A percentile compares a stretch with the other conserved stretches of the same genome.
phyloP scores from a whole-genome alignment of 1,140 invertebrate species.

The Plodia interpunctella region DNA sequence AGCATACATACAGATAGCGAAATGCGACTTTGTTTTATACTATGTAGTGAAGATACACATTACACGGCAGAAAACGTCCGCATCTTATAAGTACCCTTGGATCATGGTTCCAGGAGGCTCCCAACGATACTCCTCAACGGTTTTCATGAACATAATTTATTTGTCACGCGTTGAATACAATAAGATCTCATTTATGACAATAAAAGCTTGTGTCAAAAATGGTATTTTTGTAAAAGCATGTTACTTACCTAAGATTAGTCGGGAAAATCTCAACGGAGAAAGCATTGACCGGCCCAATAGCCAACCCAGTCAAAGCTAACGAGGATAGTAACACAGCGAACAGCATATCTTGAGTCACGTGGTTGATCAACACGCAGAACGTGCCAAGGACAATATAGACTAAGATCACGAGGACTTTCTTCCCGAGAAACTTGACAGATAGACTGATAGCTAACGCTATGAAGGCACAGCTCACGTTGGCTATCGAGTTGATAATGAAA shows the following conservation, averaged over 20 bases:
- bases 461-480: slow-evolving; percentile 38
- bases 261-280: slow-evolving; percentile 64
- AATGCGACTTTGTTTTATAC: no score
- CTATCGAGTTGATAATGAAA: slow-evolving; percentile 50
- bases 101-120: no score
- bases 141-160: no score
- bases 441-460: slow-evolving; percentile 46
- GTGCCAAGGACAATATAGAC: slow-evolving; percentile 40
- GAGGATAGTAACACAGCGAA: slow-evolving; percentile 58
- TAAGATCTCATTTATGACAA: no score
- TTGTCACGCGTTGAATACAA: no score
- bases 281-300: slow-evolving; percentile 58
- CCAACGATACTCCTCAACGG: no score
- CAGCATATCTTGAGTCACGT: slow-evolving; percentile 45
- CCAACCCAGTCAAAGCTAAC: slow-evolving; percentile 42
- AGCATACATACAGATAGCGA: no score
- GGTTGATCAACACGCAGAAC: slow-evolving; percentile 51
- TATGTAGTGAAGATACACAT: no score
- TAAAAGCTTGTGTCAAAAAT: no score
- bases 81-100: no score
- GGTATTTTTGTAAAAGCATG: no score
- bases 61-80: no score
- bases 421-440: slow-evolving; percentile 51
- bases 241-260: slow-evolving; percentile 56
- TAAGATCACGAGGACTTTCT: slow-evolving; percentile 50